phyloP scores from a whole-genome alignment of 2,797 vertebrate species.

The Agapornis canus region DNA sequence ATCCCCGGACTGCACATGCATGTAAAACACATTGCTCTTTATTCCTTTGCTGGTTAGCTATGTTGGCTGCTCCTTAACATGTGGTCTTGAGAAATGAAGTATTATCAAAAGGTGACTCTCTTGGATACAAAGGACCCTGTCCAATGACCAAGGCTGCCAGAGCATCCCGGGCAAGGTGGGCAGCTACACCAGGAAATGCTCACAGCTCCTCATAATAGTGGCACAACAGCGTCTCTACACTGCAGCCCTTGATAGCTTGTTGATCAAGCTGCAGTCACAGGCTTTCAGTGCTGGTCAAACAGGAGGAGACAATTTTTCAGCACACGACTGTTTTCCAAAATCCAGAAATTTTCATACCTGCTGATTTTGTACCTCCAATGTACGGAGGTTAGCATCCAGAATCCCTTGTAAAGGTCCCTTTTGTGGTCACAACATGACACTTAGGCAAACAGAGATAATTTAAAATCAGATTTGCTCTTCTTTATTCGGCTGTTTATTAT shows the following conservation, averaged over 20 bases:
- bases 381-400: background rate
- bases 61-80: background rate
- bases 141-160: accelerated
- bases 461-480: background rate
- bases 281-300: background rate
- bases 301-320: background rate
- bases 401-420: background rate
- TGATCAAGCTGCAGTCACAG: background rate
- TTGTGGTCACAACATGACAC: accelerated
- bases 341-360: background rate
- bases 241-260: background rate
- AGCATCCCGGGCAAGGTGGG: background rate
- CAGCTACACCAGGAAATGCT: background rate
- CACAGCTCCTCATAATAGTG: accelerated
- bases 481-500: background rate
- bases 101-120: background rate
- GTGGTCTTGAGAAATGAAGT: background rate
- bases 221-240: background rate
- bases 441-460: background rate
- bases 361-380: background rate
- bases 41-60: background rate
- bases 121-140: background rate
- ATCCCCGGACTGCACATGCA: background rate
- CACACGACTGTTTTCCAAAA: background rate
- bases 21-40: background rate